Evolutionary conservation across 2,888 invertebrate genomes (phyloP).

Genomic region (Himalopsyche anomala): DNA sequence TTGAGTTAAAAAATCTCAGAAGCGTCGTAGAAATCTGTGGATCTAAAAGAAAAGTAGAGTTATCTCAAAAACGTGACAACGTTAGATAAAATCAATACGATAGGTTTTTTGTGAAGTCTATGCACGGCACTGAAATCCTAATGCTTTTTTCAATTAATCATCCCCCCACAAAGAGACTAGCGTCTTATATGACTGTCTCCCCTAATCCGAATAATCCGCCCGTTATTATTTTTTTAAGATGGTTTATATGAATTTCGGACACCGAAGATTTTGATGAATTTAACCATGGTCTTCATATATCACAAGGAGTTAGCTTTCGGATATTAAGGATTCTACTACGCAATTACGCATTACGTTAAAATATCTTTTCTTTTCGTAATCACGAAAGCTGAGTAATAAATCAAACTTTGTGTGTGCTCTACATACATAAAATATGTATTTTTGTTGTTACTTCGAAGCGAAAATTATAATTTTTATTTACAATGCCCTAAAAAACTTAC

Average conservation of each 20-base stretch:
- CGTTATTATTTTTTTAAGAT: conserved; percentile 39
- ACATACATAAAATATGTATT: too few relatives aligned
- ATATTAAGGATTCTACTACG: neutral
- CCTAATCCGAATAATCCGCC: conserved; percentile 2
- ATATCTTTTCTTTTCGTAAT: conserved; percentile 1
- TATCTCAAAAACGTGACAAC: too few relatives aligned
- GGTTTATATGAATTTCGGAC: conserved; percentile 27
- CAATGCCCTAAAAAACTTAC: too few relatives aligned
- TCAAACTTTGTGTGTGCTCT: too few relatives aligned
- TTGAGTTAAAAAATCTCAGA: too few relatives aligned
- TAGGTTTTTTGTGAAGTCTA: neutral
- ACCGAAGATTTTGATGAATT: conserved; percentile 32
- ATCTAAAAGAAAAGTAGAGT: too few relatives aligned
- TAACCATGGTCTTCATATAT: conserved; percentile 33
- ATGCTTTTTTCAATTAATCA: conserved; percentile 35
- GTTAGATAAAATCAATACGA: too few relatives aligned
- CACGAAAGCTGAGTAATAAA: too few relatives aligned
- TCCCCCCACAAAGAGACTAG: conserved; percentile 12
- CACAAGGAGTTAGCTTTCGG: conserved; percentile 3
- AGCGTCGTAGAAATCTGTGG: too few relatives aligned
- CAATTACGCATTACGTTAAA: neutral
- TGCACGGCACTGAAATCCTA: conserved; percentile 7
- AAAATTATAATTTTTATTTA: too few relatives aligned
- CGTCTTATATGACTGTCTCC: conserved; percentile 37
- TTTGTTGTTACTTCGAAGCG: too few relatives aligned